Percentiles rank a stretch among this genome's conserved stretches.
Evolutionary conservation across 2,797 vertebrate genomes (phyloP).

Genomic region (Pantherophis alleghaniensis): DNA sequence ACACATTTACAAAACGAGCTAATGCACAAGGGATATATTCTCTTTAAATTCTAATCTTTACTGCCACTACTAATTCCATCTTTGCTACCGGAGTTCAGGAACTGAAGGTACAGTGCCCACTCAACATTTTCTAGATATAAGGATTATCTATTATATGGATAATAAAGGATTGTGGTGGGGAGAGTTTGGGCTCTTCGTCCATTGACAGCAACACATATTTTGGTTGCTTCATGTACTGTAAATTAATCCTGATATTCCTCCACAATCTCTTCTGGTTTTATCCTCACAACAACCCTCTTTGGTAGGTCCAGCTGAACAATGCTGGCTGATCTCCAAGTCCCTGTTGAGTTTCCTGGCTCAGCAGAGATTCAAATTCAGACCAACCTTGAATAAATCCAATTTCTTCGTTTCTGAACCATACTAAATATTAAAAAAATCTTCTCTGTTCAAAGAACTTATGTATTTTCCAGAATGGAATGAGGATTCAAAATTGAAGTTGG

Average conservation of each 20-base stretch:
- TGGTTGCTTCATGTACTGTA: not conserved
- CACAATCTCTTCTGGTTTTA: not conserved
- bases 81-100: not conserved
- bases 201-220: not conserved
- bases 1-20: constrained; percentile 2
- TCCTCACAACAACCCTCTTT: not conserved
- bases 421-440: not conserved
- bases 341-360: not conserved
- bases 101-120: not conserved
- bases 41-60: not conserved
- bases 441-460: not conserved
- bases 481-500: not conserved
- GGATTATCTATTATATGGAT: not conserved
- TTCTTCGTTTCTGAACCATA: not conserved
- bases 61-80: not conserved
- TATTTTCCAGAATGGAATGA: not conserved
- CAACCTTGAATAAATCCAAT: not conserved
- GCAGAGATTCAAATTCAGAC: not conserved
- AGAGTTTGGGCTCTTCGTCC: not conserved
- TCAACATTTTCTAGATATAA: not conserved
- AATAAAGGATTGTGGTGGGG: not conserved
- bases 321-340: not conserved
- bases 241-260: not conserved
- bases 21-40: not conserved
- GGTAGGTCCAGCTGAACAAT: not conserved